Percentiles rank a stretch among this genome's conserved stretches.
phyloP scores from a whole-genome alignment of 2,797 vertebrate species.

The Florisuga fusca region DNA sequence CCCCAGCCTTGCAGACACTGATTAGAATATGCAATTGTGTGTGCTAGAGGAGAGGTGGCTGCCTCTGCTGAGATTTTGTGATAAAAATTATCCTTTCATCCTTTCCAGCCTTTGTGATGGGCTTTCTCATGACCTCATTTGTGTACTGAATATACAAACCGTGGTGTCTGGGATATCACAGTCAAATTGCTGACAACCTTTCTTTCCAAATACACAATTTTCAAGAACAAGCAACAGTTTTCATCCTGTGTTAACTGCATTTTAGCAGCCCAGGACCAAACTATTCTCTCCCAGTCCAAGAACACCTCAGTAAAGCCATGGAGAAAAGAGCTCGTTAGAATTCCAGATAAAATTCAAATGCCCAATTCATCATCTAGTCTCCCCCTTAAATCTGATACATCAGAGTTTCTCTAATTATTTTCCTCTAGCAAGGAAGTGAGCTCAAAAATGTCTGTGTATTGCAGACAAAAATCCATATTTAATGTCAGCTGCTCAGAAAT shows the following conservation, averaged over 20 bases:
- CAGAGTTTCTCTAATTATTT: not conserved
- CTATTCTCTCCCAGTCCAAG: not conserved
- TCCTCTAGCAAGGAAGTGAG: not conserved
- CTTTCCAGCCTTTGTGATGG: not conserved
- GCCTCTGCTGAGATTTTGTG: not conserved
- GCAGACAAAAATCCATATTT: not conserved
- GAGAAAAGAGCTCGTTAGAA: not conserved
- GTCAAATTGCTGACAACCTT: not conserved
- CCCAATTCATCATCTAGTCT: not conserved
- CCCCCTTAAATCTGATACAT: not conserved
- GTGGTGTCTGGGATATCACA: not conserved
- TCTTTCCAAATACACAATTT: not conserved
- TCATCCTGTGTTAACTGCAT: not conserved
- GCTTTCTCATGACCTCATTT: slow-evolving; percentile 12
- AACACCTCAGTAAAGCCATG: not conserved
- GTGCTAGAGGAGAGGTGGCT: not conserved
- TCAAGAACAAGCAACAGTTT: not conserved
- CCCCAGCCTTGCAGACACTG: not conserved
- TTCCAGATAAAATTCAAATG: not conserved
- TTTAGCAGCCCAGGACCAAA: not conserved
- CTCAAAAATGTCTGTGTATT: not conserved
- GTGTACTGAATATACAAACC: not conserved
- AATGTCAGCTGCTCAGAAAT: not conserved
- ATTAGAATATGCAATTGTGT: not conserved
- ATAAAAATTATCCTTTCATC: slow-evolving; percentile 4